Percentiles rank a stretch among this genome's conserved stretches.
Conservation (phyloP, 2,113 vertebrate species). For the Neofelis nebulosa region DNA sequence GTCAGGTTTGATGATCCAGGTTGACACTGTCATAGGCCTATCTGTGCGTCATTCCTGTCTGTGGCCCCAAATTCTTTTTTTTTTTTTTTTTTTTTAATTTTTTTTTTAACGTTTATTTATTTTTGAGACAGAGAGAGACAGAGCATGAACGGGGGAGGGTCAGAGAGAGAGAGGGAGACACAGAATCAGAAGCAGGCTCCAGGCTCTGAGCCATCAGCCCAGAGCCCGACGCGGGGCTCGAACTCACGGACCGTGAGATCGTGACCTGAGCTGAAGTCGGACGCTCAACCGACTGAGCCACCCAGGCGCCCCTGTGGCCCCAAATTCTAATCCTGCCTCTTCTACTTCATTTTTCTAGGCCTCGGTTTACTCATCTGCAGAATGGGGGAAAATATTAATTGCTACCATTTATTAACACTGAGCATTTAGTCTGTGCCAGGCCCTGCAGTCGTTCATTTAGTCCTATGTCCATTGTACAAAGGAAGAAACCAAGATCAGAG, state of each 20-base stretch:
- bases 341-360: background rate
- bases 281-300: too few relatives aligned
- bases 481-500: background rate
- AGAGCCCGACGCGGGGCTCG: too few relatives aligned
- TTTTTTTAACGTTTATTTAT: too few relatives aligned
- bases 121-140: too few relatives aligned
- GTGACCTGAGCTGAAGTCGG: too few relatives aligned
- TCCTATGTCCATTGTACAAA: background rate
- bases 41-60: background rate
- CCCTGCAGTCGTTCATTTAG: background rate
- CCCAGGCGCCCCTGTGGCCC: too few relatives aligned
- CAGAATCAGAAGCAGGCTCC: too few relatives aligned
- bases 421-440: background rate
- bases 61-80: background rate
- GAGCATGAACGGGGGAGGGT: too few relatives aligned
- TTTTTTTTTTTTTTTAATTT: too few relatives aligned
- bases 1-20: background rate
- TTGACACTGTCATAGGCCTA: background rate
- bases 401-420: background rate
- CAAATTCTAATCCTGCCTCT: constrained; percentile 16
- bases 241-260: too few relatives aligned
- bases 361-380: background rate
- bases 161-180: too few relatives aligned
- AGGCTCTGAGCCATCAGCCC: too few relatives aligned
- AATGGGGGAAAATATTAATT: background rate